Evolutionary conservation across 1,140 invertebrate species (phyloP), one percentile per base, ranked within the genome.

Genomic region (Venturia canescens): DNA sequence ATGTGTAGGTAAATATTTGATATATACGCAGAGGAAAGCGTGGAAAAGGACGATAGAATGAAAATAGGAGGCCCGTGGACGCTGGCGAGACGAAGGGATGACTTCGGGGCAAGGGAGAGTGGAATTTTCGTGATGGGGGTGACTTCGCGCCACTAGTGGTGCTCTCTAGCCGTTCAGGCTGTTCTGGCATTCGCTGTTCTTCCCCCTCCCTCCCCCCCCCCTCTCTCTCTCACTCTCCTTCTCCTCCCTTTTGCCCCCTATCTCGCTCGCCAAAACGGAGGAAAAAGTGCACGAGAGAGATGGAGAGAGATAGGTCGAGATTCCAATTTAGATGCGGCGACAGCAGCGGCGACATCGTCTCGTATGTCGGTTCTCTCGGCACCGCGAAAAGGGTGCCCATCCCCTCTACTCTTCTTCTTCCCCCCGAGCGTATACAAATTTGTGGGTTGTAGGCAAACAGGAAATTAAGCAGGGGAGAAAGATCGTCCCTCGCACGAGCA

Each of bases 301-400:
- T 23, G 27, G 26, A 74, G 11, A 26, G 75, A 31, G 53, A 44
- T 31, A 38, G 75, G 75, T 77, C 75, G 75, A 87, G 85, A 87
- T 87, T 87, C 83, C 86, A 87, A 87, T 87, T 87, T 87, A 87
- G 86, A 87, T 87, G 78, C 80, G 81, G 78, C 74, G 77, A 60
- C 74, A 75, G 31, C 76, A 84, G 63, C 69, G 77, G 48, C 83
- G 70, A 80, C 79, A 75, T 72, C 70, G 78, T 44, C 67, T 63
- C 60, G 70, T 80, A 48, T 57, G 57, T 72, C 38, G 67, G n/a
- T 66, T 67, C 66, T 69, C 66, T 69, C 48, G 38, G 53, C 29
- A 74, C 67, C 79, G 34, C 79, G 72, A 48, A 63, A 44, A 50
- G 70, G 72, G 63, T 44, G 57, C 48, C 70, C 70, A 27, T 31